Evolutionary conservation across 2,888 invertebrate species (phyloP).

Genomic region (Mythimna impura): DNA sequence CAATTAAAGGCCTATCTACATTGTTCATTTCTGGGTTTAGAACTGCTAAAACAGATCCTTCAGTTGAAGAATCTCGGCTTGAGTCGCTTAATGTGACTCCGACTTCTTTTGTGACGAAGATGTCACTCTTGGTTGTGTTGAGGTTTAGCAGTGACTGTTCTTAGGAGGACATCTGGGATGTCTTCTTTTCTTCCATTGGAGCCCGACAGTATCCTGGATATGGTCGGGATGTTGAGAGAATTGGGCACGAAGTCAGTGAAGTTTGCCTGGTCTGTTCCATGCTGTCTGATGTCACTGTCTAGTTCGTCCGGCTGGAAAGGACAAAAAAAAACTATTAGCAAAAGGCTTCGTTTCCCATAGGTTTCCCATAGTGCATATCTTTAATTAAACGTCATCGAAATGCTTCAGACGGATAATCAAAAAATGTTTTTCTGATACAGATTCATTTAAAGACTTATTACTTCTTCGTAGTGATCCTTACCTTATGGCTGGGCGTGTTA

Average conservation of each 20-base stretch:
- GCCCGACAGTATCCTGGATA: conserved; percentile 95
- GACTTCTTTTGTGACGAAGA: conserved; percentile 84
- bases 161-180: conserved; percentile 94
- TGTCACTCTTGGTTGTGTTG: conserved; percentile 85
- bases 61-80: conserved; percentile 85
- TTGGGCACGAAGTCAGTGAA: conserved; percentile 92
- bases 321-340: conserved; percentile 33
- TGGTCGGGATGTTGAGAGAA: conserved; percentile 94
- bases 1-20: conserved; percentile 87
- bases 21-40: conserved; percentile 89
- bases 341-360: not conserved
- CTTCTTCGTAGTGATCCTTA: conserved; percentile 57
- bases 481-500: conserved; percentile 94
- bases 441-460: no score
- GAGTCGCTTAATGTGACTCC: conserved; percentile 86
- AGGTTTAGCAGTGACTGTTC: conserved; percentile 92
- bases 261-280: conserved; percentile 84
- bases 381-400: not conserved
- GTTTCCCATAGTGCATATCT: not conserved
- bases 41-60: conserved; percentile 87
- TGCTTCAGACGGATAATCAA: not conserved
- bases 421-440: not conserved
- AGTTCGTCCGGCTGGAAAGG: conserved; percentile 84
- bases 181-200: conserved; percentile 96
- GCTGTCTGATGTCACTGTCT: conserved; percentile 84